Percentiles rank a stretch among this genome's conserved stretches.
phyloP scores from a whole-genome alignment of 1,140 invertebrate species.

The Bombyx mandarina region DNA sequence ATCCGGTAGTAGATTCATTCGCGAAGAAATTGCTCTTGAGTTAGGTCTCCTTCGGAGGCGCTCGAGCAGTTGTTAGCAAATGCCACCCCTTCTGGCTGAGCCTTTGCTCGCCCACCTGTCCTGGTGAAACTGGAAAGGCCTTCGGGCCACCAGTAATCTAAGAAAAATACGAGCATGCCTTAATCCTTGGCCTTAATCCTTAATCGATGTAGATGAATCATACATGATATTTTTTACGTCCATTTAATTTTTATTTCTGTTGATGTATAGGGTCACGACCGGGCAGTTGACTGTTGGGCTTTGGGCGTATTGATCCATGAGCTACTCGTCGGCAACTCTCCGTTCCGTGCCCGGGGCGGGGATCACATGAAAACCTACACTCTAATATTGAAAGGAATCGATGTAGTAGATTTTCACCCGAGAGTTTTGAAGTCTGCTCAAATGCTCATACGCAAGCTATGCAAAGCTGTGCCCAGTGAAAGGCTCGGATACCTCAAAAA shows the following conservation, averaged over 20 bases:
- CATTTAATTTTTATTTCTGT: background rate
- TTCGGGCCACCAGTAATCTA: no score
- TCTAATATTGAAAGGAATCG: slow-evolving; percentile 93
- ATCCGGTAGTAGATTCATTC: no score
- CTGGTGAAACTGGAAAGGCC: no score
- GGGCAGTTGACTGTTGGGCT: slow-evolving; percentile 95
- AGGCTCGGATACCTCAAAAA: slow-evolving; percentile 92
- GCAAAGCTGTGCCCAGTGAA: slow-evolving; percentile 90
- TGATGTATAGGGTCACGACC: slow-evolving; percentile 84
- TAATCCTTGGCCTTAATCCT: no score
- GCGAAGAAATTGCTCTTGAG: no score
- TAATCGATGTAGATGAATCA: no score
- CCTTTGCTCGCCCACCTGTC: no score
- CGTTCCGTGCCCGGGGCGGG: slow-evolving; percentile 88
- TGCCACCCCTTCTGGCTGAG: no score
- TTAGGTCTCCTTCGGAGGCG: no score
- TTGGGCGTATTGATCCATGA: slow-evolving; percentile 94
- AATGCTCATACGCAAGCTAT: slow-evolving; percentile 89
- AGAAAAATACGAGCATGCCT: no score
- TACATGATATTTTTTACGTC: background rate
- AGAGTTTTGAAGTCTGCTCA: slow-evolving; percentile 85
- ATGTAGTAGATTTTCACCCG: slow-evolving; percentile 87
- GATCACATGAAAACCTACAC: slow-evolving; percentile 98
- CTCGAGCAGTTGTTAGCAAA: no score
- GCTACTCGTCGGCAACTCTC: slow-evolving; percentile 92